Base-by-base conservation (phyloP, 2,113 vertebrate species). In the Oncorhynchus clarkii region DNA sequence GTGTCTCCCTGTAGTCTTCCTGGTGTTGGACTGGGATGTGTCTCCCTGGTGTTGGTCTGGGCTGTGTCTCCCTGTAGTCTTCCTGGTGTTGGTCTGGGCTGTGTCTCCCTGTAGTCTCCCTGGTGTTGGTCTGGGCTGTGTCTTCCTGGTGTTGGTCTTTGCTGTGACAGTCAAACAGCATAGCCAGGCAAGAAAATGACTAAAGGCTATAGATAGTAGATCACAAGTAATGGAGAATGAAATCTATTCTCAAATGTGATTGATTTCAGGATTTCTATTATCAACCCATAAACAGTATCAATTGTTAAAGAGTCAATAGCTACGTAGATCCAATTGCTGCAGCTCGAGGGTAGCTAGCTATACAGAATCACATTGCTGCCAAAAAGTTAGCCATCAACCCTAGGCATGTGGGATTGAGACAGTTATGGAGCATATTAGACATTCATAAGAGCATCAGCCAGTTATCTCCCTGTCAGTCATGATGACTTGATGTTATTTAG, bases 401-500 rank as follows among this genome's bases (percentile, higher is more conserved):
- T 64, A 60, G 12, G 24, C 7, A 73, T 24, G 71, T 57, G 39
- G 39, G 9, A 45, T 45, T 45, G 67, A 45, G 34, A 66, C 48
- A 57, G 13, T 78, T 4, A 69, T 72, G 71, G 22, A 66, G 39
- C 9, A 76, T 54, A 14, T 45, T 20, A 77, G 39, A 66, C 66
- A 20, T 57, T 74, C 54, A 22, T 81, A 75, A 75, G 20, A 57
- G 18, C 24, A 20, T 67, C 11, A 60, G 64, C 27, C 76, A 45
- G 39, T 45, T 54, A 29, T 69, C 18, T 34, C 71, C 18, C 66
- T 26, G 74, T 64, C 76, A 70, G 57, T 81, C 39, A 34, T 22
- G 9, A 9, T 62, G 7, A 62, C 59, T 14, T 54, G n/a, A 62
- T 59, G 79, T 77, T 75, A 76, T 73, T 78, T 70, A 79, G 29